Evolutionary conservation across 2,888 invertebrate genomes (phyloP).

Genomic region (Microlaimidae sp.): DNA sequence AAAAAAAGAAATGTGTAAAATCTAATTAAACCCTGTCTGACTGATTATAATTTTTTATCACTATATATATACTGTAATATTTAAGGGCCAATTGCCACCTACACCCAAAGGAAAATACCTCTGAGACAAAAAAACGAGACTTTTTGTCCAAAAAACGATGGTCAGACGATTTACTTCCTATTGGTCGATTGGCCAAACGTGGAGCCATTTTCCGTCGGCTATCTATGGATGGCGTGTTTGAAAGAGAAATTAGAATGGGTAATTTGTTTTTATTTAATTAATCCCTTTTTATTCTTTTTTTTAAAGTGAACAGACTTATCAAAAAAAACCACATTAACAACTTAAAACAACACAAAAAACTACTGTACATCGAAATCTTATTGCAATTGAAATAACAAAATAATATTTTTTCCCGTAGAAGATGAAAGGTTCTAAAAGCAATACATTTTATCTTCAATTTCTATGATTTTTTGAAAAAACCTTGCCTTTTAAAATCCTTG

Average conservation of each 20-base stretch:
- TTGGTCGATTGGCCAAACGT: conserved; percentile 38
- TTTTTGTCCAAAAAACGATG: conserved; percentile 25
- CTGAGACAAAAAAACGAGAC: conserved; percentile 22
- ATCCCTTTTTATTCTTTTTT: no score
- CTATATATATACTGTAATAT: conserved; percentile 19
- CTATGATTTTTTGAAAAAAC: no score
- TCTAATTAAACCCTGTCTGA: not conserved
- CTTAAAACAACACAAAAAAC: not conserved
- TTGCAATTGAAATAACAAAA: no score
- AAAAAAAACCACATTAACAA: not conserved
- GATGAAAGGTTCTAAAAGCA: no score
- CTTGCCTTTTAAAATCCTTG: no score
- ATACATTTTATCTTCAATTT: no score
- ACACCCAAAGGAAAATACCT: conserved; percentile 17
- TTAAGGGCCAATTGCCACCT: conserved; percentile 25
- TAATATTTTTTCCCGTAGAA: no score
- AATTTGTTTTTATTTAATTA: no score
- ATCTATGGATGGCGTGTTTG: conserved; percentile 36
- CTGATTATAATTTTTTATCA: not conserved
- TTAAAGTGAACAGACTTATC: no score
- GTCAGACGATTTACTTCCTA: conserved; percentile 34
- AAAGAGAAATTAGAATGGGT: conserved; percentile 39
- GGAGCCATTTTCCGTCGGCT: conserved; percentile 39
- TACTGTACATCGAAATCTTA: no score
- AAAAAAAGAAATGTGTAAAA: not conserved